Conservation (phyloP, 2,888 invertebrate species). For the Formica aserva region DNA sequence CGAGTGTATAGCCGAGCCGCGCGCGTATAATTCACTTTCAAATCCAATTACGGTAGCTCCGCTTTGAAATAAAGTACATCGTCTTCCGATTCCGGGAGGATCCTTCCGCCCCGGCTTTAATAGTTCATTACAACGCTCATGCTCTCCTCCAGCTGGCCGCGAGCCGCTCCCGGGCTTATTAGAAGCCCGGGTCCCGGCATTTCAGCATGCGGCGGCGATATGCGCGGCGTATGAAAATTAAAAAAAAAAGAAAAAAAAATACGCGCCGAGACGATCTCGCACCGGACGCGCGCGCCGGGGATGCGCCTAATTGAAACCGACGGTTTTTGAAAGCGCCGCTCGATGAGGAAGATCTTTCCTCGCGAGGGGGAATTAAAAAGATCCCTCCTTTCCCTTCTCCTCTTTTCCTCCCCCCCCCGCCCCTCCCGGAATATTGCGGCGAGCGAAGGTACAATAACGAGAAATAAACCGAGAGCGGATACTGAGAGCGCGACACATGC, state of each 20-base stretch:
- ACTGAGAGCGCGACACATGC: background rate
- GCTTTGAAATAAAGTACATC: slow-evolving; percentile 70
- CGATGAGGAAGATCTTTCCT: slow-evolving; percentile 13
- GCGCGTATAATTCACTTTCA: slow-evolving; percentile 68
- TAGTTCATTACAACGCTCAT: slow-evolving; percentile 62
- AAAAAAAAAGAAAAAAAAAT: slow-evolving; percentile 18
- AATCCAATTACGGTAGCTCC: slow-evolving; percentile 71
- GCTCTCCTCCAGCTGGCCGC: slow-evolving; percentile 38
- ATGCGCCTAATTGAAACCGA: slow-evolving; percentile 45
- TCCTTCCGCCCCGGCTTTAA: slow-evolving; percentile 64
- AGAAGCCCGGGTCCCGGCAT: slow-evolving; percentile 24
- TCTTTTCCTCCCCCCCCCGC: no score
- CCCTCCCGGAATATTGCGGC: background rate
- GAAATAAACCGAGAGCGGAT: slow-evolving; percentile 42
- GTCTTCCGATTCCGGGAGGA: slow-evolving; percentile 59
- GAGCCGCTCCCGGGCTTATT: slow-evolving; percentile 36
- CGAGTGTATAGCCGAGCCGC: slow-evolving; percentile 47
- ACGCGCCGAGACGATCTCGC: background rate
- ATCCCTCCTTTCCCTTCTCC: no score
- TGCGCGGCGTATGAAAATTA: slow-evolving; percentile 27
- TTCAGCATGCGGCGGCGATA: slow-evolving; percentile 26
- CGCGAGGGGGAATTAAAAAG: background rate
- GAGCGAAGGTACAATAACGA: slow-evolving; percentile 24
- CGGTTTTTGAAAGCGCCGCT: slow-evolving; percentile 23
- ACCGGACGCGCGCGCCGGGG: slow-evolving; percentile 14